Conservation (phyloP, 2,113 vertebrate species). For the Ovis aries region DNA sequence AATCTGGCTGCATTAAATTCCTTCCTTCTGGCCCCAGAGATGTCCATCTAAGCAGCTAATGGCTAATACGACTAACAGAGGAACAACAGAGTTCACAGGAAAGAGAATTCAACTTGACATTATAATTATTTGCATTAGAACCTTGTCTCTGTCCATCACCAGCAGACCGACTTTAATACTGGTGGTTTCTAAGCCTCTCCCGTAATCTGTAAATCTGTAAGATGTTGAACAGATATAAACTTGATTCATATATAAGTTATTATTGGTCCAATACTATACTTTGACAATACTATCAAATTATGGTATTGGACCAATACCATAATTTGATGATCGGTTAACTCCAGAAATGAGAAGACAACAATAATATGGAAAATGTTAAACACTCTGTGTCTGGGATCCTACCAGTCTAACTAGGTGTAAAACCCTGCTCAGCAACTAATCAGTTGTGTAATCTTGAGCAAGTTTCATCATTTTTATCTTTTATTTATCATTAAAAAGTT, state of each 20-base stretch:
- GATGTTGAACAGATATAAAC: neutral
- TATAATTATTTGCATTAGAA: neutral
- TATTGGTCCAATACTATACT: neutral
- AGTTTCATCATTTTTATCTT: neutral
- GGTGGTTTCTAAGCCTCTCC: neutral
- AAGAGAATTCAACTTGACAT: neutral
- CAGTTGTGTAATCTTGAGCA: neutral
- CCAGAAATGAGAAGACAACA: conserved; percentile 12
- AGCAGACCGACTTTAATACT: neutral
- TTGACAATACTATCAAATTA: neutral
- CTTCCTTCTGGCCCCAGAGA: neutral
- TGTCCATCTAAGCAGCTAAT: neutral
- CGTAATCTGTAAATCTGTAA: conserved; percentile 1
- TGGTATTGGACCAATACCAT: neutral
- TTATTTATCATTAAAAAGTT: neutral
- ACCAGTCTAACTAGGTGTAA: neutral
- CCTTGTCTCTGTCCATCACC: neutral
- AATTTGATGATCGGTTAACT: neutral
- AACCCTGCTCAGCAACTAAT: neutral
- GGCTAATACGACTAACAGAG: neutral
- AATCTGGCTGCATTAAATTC: neutral
- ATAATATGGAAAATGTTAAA: neutral
- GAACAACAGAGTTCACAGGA: neutral
- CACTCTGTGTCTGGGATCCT: neutral
- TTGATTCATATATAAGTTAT: neutral